These are phyloP conservation scores for Drosophila nr. perissopoda DNA, from an alignment of 2,888 invertebrate species.

Conservation along the genomic window DNA sequence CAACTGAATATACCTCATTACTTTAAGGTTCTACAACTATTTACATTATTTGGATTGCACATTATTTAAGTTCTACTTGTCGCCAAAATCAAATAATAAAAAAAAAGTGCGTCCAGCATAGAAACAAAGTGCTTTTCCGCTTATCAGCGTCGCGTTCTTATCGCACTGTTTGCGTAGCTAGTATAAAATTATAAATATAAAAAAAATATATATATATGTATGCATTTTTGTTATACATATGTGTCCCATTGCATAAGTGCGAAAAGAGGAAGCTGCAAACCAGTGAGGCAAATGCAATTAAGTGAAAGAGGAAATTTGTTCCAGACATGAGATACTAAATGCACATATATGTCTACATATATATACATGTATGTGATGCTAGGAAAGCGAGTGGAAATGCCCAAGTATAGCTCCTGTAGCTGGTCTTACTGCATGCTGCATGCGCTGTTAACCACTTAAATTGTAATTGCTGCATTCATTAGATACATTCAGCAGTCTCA, in stretches of 20 bases:
- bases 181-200: constrained; percentile 15
- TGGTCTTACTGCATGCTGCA: constrained; percentile 39
- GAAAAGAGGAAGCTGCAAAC: constrained; percentile 54
- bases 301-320: not conserved
- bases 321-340: not conserved
- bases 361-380: not conserved
- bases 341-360: not conserved
- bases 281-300: constrained; percentile 11
- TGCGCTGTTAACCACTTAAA: constrained; percentile 52
- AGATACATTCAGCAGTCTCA: constrained; percentile 46
- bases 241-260: constrained; percentile 53
- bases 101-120: constrained; percentile 35
- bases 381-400: constrained; percentile 29
- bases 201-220: constrained; percentile 7
- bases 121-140: constrained; percentile 7
- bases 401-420: constrained; percentile 39
- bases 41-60: constrained; percentile 22
- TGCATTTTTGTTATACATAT: constrained; percentile 21
- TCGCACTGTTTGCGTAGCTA: constrained; percentile 61
- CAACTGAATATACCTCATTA: not conserved
- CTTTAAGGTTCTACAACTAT: not conserved
- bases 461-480: constrained; percentile 61
- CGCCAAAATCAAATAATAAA: not conserved
- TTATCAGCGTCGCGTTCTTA: constrained; percentile 65
- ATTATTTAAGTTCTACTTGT: not conserved